These are phyloP conservation scores for Drosophila tani DNA, from an alignment of 1,140 invertebrate species.

Conservation along the genomic window DNA sequence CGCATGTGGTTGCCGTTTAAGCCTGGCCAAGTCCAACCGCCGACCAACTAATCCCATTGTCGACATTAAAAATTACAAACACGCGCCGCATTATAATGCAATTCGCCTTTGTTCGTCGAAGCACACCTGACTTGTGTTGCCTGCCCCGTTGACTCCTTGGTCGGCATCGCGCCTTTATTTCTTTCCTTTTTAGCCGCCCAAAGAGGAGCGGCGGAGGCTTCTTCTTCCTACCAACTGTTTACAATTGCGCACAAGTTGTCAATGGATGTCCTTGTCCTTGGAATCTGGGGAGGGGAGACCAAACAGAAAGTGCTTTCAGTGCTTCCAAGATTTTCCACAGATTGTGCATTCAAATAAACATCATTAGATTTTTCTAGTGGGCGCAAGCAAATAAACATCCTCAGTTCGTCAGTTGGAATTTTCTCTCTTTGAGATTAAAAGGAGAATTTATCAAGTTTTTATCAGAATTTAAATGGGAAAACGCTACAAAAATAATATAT, in stretches of 20 bases:
- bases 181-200: conserved; percentile 18
- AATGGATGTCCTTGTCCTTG: conserved; percentile 35
- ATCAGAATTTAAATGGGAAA: not conserved
- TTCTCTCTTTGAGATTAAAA: not conserved
- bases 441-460: no score
- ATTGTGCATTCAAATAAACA: conserved; percentile 43
- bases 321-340: conserved; percentile 21
- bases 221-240: conserved; percentile 21
- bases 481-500: not conserved
- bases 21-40: conserved; percentile 30
- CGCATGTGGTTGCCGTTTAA: conserved; percentile 51
- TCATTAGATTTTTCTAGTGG: conserved; percentile 23
- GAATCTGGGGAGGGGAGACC: conserved; percentile 2
- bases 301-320: conserved; percentile 22
- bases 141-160: conserved; percentile 9
- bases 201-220: no score
- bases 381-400: conserved; percentile 21
- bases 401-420: not conserved
- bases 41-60: conserved; percentile 49
- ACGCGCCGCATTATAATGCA: conserved; percentile 48
- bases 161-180: conserved; percentile 6
- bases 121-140: conserved; percentile 36
- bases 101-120: conserved; percentile 47
- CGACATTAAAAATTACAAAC: conserved; percentile 59
- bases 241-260: conserved; percentile 42